A percentile compares a stretch with the other conserved stretches of the same genome.
These are phyloP conservation scores for Galago senegalensis DNA, from an alignment of 2,797 vertebrate genomes.

Conservation along the genomic window DNA sequence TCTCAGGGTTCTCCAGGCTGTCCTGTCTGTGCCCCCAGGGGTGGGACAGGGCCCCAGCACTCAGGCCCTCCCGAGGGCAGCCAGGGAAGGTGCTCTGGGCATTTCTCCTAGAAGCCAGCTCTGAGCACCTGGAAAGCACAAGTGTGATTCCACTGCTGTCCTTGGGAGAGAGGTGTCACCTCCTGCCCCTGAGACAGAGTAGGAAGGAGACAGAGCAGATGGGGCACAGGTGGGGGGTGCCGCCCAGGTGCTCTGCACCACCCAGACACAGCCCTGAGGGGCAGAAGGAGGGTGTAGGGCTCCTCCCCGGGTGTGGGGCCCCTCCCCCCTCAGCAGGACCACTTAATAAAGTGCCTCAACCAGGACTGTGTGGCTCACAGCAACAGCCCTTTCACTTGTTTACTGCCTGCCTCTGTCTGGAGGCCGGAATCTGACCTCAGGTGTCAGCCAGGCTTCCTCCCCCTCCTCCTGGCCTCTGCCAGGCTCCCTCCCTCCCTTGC, in stretches of 20 bases:
- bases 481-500: no score
- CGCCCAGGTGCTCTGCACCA: accelerated
- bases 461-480: accelerated
- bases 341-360: accelerated
- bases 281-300: no score
- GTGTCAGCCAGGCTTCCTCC: accelerated
- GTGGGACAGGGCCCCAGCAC: accelerated
- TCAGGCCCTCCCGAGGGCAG: background rate
- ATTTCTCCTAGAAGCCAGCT: accelerated
- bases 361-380: accelerated
- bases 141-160: background rate
- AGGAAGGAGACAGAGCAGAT: background rate
- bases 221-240: accelerated
- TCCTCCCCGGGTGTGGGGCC: no score
- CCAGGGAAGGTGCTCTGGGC: accelerated
- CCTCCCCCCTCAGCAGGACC: no score
- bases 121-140: accelerated
- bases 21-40: background rate
- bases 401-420: accelerated
- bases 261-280: accelerated
- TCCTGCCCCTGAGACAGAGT: accelerated
- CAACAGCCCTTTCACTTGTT: background rate
- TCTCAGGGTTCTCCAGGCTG: background rate
- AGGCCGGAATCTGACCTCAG: background rate
- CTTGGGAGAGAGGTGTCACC: accelerated